Percentiles rank a stretch among this genome's conserved stretches.
These are phyloP conservation scores for Thunnus albacares DNA, from an alignment of 2,797 vertebrate genomes.

Conservation along the genomic window DNA sequence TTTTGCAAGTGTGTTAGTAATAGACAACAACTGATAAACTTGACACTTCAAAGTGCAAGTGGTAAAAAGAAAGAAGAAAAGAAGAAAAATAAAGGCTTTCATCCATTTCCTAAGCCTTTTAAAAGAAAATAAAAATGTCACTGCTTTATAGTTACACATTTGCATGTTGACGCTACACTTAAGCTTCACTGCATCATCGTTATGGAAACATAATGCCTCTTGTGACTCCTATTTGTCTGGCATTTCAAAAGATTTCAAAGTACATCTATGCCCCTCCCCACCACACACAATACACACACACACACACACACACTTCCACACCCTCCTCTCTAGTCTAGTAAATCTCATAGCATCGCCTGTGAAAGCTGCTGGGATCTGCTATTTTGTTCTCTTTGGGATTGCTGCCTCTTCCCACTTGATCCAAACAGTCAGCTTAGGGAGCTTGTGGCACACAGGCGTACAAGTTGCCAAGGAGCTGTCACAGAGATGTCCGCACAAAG, in stretches of 20 bases:
- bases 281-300: constrained; percentile 8
- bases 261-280: constrained; percentile 59
- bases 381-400: constrained; percentile 86
- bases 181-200: constrained; percentile 66
- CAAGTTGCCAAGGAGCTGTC: constrained; percentile 85
- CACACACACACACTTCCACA: constrained; percentile 28
- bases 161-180: constrained; percentile 66
- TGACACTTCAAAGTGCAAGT: constrained; percentile 63
- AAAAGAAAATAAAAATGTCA: constrained; percentile 45
- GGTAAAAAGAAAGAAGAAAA: not conserved
- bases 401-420: constrained; percentile 84
- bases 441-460: constrained; percentile 80
- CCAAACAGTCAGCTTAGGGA: constrained; percentile 85
- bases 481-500: constrained; percentile 84
- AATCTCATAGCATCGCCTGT: constrained; percentile 80
- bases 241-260: constrained; percentile 84
- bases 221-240: constrained; percentile 80
- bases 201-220: constrained; percentile 78
- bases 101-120: constrained; percentile 56
- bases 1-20: constrained; percentile 25
- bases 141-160: constrained; percentile 58
- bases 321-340: constrained; percentile 73
- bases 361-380: constrained; percentile 85
- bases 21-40: constrained; percentile 42
- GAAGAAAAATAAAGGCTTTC: constrained; percentile 33